Evolutionary conservation across 2,113 vertebrate genomes (phyloP), one percentile per base, ranked within the genome.

Genomic region (Festucalex cinctus): DNA sequence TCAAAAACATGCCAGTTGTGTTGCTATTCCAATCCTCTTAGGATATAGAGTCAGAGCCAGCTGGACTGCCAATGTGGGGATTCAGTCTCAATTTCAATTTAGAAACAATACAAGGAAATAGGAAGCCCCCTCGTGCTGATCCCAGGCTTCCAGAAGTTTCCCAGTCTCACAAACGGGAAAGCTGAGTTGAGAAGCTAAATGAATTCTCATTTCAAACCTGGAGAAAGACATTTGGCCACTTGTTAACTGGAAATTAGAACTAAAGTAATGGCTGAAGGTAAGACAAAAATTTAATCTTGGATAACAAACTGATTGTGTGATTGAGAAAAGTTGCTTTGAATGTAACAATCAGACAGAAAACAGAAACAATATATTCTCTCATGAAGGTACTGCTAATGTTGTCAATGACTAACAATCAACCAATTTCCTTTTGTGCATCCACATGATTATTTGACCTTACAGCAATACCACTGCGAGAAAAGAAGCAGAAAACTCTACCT

Each of bases 91-190:
- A 9, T 80, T 26, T 58, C 59, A 72, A 76, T 63, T 75, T 28
- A 46, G 70, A 82, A 67, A 89, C 88, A 89, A 89, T 89, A 66
- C 75, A 81, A 83, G 88, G 88, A 89, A 89, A 83, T 85, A 80
- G 88, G 88, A 89, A 84, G 74, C 80, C n/a, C 78, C 85, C 64
- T 19, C 46, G n/a, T 51, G 58, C 70, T 59, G 0, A 65, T 58
- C 4, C 69, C 53, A 26, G 68, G 68, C 61, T 60, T 82, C 80
- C 83, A 88, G 79, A 85, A 63, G 74, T 72, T 86, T 82, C 76
- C 48, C 79, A 71, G 20, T 79, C 43, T 56, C 20, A 58, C 57
- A 0, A 36, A 83, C 57, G 49, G 54, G 36, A 67, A 69, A 46
- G 75, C n/a, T 0, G 16, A 73, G 43, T 46, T 22, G 0, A 51